Conservation (phyloP, 2,888 invertebrate genomes). For the Sphaeridia pumilis region DNA sequence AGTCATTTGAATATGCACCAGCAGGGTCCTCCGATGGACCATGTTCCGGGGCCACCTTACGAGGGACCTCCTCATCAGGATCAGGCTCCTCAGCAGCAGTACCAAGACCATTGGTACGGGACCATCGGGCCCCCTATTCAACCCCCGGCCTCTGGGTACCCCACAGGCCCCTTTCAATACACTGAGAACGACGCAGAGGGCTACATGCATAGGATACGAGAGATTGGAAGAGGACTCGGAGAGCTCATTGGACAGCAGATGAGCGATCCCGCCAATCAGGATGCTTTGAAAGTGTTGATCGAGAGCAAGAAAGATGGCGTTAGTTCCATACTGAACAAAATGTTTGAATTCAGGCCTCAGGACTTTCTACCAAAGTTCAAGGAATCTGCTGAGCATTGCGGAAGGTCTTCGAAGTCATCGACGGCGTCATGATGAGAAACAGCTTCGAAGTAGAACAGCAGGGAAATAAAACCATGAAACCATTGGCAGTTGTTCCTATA, state of each 20-base stretch:
- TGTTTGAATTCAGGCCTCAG: not conserved
- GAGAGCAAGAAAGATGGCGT: slow-evolving; percentile 26
- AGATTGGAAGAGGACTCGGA: slow-evolving; percentile 5
- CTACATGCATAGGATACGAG: slow-evolving; percentile 7
- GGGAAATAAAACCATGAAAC: no score
- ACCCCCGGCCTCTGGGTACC: not conserved
- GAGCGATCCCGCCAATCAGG: slow-evolving; percentile 3
- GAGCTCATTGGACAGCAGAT: slow-evolving; percentile 6
- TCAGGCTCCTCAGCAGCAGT: no score
- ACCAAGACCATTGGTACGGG: no score
- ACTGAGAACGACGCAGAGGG: slow-evolving; percentile 1
- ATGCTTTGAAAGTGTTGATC: slow-evolving; percentile 24
- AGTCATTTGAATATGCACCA: no score
- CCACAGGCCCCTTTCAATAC: not conserved
- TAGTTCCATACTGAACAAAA: slow-evolving; percentile 20
- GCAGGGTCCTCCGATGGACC: not conserved
- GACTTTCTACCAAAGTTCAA: not conserved
- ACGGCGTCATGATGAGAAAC: not conserved
- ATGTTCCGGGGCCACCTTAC: not conserved
- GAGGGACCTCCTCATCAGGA: not conserved
- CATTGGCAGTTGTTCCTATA: no score
- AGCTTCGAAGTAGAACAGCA: not conserved
- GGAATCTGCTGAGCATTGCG: not conserved
- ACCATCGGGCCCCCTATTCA: not conserved
- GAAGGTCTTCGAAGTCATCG: not conserved